phyloP scores from a whole-genome alignment of 2,888 invertebrate genomes.

The Elaeidobius kamerunicus region DNA sequence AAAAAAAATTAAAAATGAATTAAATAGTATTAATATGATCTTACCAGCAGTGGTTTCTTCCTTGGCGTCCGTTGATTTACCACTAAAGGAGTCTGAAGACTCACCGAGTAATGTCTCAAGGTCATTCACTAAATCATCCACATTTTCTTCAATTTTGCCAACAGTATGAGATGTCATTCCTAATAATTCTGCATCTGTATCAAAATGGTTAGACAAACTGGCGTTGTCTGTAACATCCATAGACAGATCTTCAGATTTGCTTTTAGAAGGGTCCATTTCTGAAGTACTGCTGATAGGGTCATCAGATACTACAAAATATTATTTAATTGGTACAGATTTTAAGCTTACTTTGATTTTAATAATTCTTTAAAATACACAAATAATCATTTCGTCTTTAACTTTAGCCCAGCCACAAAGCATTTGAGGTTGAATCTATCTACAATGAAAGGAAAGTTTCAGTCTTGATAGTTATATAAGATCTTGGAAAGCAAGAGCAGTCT shows the following conservation, averaged over 20 bases:
- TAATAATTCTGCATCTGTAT: constrained; percentile 38
- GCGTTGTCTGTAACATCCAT: constrained; percentile 13
- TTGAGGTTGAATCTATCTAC: too few relatives aligned
- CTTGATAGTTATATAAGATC: too few relatives aligned
- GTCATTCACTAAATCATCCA: constrained; percentile 49
- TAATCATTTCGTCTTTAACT: too few relatives aligned
- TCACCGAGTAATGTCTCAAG: constrained; percentile 47
- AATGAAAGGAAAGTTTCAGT: too few relatives aligned
- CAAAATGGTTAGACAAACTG: too few relatives aligned
- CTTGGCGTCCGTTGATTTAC: constrained; percentile 8
- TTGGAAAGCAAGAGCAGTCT: too few relatives aligned
- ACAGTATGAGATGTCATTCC: constrained; percentile 39
- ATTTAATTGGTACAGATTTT: background rate
- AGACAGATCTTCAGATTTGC: constrained; percentile 19
- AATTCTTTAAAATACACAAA: too few relatives aligned
- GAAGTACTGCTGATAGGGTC: constrained; percentile 49
- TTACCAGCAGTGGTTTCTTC: constrained; percentile 18
- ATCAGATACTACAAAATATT: constrained; percentile 38
- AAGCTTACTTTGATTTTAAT: too few relatives aligned
- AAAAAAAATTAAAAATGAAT: background rate
- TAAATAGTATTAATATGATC: background rate
- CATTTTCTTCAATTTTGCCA: constrained; percentile 47
- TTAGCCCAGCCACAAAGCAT: too few relatives aligned
- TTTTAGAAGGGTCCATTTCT: constrained; percentile 36
- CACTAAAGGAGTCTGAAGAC: constrained; percentile 36